Conservation (phyloP, 2,797 vertebrate genomes). For the Meriones psammophilus region DNA sequence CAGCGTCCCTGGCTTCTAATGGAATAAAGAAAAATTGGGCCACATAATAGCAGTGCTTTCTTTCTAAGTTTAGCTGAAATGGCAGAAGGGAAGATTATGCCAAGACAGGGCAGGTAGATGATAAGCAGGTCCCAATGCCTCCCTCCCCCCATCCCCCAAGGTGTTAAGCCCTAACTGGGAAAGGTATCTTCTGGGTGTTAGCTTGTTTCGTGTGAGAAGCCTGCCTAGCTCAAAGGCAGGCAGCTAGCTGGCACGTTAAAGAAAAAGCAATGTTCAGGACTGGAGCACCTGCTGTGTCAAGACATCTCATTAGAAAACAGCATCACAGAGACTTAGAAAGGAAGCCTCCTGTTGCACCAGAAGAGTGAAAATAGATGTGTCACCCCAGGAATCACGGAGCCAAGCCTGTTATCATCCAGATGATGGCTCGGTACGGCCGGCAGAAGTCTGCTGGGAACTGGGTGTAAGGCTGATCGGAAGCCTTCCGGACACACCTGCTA, state of each 20-base stretch:
- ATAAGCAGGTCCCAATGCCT: background rate
- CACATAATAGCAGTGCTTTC: background rate
- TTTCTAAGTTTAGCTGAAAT: background rate
- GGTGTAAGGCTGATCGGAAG: rapidly evolving
- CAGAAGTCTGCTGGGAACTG: background rate
- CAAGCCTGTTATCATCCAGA: background rate
- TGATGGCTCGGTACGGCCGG: background rate
- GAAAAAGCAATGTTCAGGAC: constrained; percentile 38
- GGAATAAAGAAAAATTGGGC: background rate
- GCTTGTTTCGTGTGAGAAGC: background rate
- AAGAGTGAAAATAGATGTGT: constrained; percentile 22
- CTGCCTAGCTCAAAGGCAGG: background rate
- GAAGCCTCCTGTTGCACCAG: background rate
- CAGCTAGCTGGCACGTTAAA: constrained; percentile 20
- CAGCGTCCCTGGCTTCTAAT: background rate
- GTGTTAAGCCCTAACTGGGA: background rate
- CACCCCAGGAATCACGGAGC: background rate
- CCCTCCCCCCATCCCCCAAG: background rate
- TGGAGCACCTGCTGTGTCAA: constrained; percentile 24
- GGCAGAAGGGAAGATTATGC: background rate
- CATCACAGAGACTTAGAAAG: background rate
- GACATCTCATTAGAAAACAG: constrained; percentile 68
- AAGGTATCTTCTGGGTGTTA: background rate
- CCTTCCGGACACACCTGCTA: background rate
- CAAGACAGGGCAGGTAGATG: rapidly evolving